A percentile compares a stretch with the other conserved stretches of the same genome.
Conservation (phyloP, 1,140 invertebrate genomes). For the Lethocerus indicus region DNA sequence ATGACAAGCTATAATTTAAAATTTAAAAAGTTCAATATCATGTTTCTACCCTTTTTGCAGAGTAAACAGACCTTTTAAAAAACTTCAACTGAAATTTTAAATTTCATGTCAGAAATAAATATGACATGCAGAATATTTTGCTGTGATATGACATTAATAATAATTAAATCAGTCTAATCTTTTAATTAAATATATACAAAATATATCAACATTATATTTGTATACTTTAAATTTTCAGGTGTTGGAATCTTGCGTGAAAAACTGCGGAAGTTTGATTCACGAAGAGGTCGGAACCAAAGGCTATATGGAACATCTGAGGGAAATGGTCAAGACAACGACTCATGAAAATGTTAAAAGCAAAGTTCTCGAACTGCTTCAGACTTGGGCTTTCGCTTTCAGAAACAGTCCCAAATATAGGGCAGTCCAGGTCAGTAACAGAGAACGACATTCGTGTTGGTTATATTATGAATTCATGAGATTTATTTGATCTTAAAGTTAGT, state of each 20-base stretch:
- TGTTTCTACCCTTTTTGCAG: too few species aligned
- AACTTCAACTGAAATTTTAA: too few species aligned
- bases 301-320: constrained; percentile 88
- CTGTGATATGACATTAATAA: not conserved
- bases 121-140: not conserved
- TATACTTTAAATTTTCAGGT: constrained; percentile 36
- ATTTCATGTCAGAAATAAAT: not conserved
- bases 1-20: too few species aligned
- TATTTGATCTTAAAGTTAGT: too few species aligned
- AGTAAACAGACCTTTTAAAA: too few species aligned
- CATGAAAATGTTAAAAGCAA: constrained; percentile 78
- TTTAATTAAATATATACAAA: not conserved
- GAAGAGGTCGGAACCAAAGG: constrained; percentile 83
- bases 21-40: too few species aligned
- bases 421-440: constrained; percentile 54
- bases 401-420: constrained; percentile 78
- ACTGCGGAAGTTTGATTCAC: constrained; percentile 84
- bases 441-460: too few species aligned
- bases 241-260: constrained; percentile 93
- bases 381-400: constrained; percentile 92
- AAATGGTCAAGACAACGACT: constrained; percentile 60
- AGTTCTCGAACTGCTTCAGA: constrained; percentile 86
- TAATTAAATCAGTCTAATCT: not conserved
- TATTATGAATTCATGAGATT: too few species aligned
- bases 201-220: not conserved